Percentiles rank a stretch among this genome's conserved stretches.
These are phyloP conservation scores for Cyphomyrmex costatus DNA, from an alignment of 1,140 invertebrate species.

Conservation along the genomic window DNA sequence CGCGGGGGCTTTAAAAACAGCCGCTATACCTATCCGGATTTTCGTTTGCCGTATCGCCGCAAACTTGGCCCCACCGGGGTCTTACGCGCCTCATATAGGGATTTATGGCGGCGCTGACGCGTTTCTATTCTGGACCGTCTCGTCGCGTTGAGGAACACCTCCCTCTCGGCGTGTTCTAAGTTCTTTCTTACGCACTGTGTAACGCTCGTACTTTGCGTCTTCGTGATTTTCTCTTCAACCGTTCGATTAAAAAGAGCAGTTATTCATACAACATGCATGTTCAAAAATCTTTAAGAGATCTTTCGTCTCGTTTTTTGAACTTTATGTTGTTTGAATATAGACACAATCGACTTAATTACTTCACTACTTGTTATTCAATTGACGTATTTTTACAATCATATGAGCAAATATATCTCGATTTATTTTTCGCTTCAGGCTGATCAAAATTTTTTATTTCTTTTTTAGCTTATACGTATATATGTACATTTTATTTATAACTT, in stretches of 20 bases:
- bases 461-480: background rate
- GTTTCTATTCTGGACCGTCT: slow-evolving; percentile 69
- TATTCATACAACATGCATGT: no score
- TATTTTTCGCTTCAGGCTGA: background rate
- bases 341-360: background rate
- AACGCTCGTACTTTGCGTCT: background rate
- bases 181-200: background rate
- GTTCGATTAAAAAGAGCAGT: background rate
- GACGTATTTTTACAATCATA: background rate
- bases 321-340: no score
- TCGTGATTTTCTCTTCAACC: background rate
- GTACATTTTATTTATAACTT: slow-evolving; percentile 5
- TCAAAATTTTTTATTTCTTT: background rate
- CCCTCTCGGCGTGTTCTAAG: slow-evolving; percentile 2
- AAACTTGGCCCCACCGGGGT: slow-evolving; percentile 66
- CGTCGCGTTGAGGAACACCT: slow-evolving; percentile 34
- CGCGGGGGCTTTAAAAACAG: slow-evolving; percentile 71
- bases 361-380: background rate
- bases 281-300: no score
- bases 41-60: slow-evolving; percentile 57
- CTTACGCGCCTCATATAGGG: slow-evolving; percentile 57
- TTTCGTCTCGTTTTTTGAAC: no score
- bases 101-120: slow-evolving; percentile 65
- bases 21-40: slow-evolving; percentile 70
- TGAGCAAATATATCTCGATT: background rate